Conservation (phyloP, 2,797 vertebrate genomes). For the Agapornis canus region DNA sequence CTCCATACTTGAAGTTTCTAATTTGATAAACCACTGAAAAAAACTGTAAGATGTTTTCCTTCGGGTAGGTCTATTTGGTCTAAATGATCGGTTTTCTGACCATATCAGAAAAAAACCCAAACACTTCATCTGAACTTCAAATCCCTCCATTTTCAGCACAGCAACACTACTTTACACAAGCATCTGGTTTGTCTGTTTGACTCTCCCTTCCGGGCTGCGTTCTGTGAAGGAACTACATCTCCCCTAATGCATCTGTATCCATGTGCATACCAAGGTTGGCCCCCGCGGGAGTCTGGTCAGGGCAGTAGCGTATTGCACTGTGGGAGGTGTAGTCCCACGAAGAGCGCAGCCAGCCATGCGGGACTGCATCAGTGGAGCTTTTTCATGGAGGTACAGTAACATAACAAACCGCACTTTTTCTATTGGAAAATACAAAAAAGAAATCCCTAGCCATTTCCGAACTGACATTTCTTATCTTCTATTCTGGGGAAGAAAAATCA, state of each 20-base stretch:
- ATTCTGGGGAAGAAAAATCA: not conserved
- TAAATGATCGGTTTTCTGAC: not conserved
- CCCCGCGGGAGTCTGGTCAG: rapidly evolving
- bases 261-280: rapidly evolving
- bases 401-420: rapidly evolving
- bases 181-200: not conserved
- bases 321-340: not conserved
- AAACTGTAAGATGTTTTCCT: not conserved
- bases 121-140: not conserved
- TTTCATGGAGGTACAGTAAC: not conserved
- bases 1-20: not conserved
- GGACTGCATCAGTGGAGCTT: rapidly evolving
- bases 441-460: not conserved
- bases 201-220: rapidly evolving
- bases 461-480: not conserved
- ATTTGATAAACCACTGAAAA: not conserved
- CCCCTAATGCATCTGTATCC: not conserved
- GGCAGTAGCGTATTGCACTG: rapidly evolving
- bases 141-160: rapidly evolving
- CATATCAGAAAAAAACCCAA: rapidly evolving
- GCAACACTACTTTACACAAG: not conserved
- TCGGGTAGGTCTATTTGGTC: not conserved
- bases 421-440: not conserved
- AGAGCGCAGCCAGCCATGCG: rapidly evolving
- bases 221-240: not conserved